phyloP scores from a whole-genome alignment of 2,113 vertebrate genomes.

The Peromyscus californicus region DNA sequence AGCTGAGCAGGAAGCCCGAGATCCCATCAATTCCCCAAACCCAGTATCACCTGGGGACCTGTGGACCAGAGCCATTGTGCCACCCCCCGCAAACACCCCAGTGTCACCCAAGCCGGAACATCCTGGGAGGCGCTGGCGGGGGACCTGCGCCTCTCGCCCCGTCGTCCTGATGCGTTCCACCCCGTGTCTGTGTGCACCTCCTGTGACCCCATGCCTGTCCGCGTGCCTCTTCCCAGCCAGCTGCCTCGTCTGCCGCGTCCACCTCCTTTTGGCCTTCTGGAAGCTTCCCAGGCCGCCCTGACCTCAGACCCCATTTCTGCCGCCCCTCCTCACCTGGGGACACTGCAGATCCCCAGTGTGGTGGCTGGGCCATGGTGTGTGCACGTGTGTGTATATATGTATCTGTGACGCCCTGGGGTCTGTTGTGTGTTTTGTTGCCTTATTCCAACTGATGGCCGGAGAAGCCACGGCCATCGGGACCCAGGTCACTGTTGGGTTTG shows the following conservation, averaged over 20 bases:
- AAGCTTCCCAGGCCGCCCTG: neutral
- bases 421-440: conserved; percentile 38
- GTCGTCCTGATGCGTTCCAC: too few relatives aligned
- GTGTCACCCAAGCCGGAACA: neutral
- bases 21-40: neutral
- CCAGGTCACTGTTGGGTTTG: neutral
- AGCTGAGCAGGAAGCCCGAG: neutral
- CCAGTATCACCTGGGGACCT: neutral
- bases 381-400: conserved; percentile 76
- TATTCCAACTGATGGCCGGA: too few relatives aligned
- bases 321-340: neutral
- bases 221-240: neutral
- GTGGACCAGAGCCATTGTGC: neutral
- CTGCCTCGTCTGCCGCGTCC: neutral
- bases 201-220: neutral
- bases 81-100: neutral
- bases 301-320: neutral
- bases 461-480: neutral
- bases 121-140: neutral
- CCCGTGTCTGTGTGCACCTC: neutral
- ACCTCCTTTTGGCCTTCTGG: neutral
- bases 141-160: neutral
- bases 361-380: neutral
- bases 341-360: too few relatives aligned
- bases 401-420: conserved; percentile 43